These are phyloP conservation scores for Hycleus cichorii DNA, from an alignment of 1,140 invertebrate species.

Conservation along the genomic window DNA sequence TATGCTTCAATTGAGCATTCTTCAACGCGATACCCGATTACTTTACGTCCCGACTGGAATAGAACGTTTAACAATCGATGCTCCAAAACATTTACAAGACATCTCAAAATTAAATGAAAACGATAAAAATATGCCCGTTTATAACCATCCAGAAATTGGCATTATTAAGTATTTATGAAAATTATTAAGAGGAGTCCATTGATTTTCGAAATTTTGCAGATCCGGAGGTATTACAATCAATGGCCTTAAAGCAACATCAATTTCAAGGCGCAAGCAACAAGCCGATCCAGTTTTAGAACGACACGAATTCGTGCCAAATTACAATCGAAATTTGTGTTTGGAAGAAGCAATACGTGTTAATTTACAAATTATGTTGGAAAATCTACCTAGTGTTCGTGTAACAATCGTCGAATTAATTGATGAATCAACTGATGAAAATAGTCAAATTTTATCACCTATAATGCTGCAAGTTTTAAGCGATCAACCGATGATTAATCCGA, in stretches of 20 bases:
- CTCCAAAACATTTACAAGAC: constrained; percentile 43
- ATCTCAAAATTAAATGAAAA: no score
- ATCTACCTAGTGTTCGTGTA: constrained; percentile 57
- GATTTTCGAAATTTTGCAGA: constrained; percentile 38
- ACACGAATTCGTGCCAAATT: constrained; percentile 68
- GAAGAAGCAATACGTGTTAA: constrained; percentile 39
- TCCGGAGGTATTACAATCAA: constrained; percentile 78
- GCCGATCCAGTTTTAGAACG: constrained; percentile 63
- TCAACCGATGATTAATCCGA: constrained; percentile 51
- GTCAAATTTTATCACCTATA: constrained; percentile 44
- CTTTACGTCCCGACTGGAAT: constrained; percentile 81
- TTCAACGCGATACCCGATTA: constrained; percentile 63
- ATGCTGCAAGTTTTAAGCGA: constrained; percentile 52
- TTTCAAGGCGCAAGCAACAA: constrained; percentile 56
- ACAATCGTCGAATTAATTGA: constrained; percentile 61
- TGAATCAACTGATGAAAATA: constrained; percentile 41
- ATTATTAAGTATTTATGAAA: background rate
- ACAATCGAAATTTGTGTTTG: no score
- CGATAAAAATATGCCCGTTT: constrained; percentile 1
- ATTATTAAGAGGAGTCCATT: background rate
- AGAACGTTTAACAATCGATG: constrained; percentile 69
- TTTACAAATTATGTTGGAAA: constrained; percentile 73
- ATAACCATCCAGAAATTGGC: background rate
- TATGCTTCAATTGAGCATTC: constrained; percentile 79
- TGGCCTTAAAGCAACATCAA: constrained; percentile 71